Evolutionary conservation across 2,888 invertebrate species (phyloP).

Genomic region (Polydrusus tereticollis): DNA sequence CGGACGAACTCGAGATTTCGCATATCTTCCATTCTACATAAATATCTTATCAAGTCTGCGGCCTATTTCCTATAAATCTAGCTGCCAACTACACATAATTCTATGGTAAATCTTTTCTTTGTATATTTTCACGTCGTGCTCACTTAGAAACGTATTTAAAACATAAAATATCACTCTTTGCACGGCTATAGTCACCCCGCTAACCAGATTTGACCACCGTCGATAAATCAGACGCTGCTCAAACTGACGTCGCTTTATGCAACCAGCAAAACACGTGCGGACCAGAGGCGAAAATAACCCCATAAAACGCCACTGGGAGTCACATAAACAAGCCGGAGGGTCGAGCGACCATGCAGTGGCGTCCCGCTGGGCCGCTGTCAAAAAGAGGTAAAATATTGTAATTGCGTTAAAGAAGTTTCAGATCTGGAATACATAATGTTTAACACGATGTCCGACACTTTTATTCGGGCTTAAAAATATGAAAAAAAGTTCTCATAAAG

Average conservation of each 20-base stretch:
- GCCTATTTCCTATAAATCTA: constrained; percentile 23
- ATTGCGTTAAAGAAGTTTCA: constrained; percentile 32
- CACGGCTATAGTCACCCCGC: no score
- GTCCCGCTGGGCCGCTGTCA: constrained; percentile 43
- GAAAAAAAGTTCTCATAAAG: no score
- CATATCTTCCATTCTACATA: constrained; percentile 41
- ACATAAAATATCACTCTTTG: no score
- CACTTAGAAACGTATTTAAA: no score
- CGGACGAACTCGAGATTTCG: constrained; percentile 39
- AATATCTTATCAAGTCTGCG: constrained; percentile 39
- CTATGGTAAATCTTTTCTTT: neutral
- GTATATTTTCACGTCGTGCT: no score
- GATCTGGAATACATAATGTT: constrained; percentile 40
- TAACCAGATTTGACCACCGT: neutral
- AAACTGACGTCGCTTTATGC: no score
- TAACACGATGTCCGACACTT: constrained; percentile 40
- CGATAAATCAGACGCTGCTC: neutral
- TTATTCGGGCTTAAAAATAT: no score
- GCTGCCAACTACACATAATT: neutral
- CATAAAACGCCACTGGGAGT: constrained; percentile 47
- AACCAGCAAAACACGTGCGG: constrained; percentile 22
- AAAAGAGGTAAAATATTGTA: constrained; percentile 47
- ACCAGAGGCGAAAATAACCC: constrained; percentile 26
- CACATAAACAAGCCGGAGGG: constrained; percentile 43
- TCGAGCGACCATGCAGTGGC: constrained; percentile 28